Base-by-base conservation (phyloP, 2,113 vertebrate genomes). In the Misgurnus mizolepis region DNA sequence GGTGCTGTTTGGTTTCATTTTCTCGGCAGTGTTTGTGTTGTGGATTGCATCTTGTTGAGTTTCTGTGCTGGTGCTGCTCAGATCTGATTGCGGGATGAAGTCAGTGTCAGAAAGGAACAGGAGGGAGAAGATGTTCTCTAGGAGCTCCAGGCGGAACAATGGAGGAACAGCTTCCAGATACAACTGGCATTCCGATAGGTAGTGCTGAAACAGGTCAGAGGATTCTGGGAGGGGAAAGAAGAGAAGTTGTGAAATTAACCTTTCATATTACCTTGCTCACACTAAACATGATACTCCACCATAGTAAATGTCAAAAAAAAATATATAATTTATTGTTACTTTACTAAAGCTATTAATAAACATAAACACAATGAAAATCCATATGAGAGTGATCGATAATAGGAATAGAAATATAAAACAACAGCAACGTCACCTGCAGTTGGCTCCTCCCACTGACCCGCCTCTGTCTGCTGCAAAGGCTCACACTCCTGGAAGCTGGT, bases 121-220 rank as follows among this genome's bases (percentile, higher is more conserved):
- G 67, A 99, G 93, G 2, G 98, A 99, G 88, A 98, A 99, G 89
- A 99, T 95, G 87, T 99, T 98, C 91, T 99, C 97, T 84, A 99
- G 92, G 78, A 99, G 92, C 87, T 99, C 98, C 87, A 99, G 88
- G 39, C 95, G 95, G 82, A 98, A 89, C 83, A 95, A 89, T 81
- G 91, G 89, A 0, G 97, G 97, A 71, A 97, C 10, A 0, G 91
- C 89, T 82, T 93, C 91, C 86, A 99, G 90, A 80, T 94, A 96
- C 79, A 95, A 92, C 85, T 95, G 95, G 86, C 97, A 98, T 86
- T 95, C 95, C 1, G 85, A 91, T 81, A 97, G 89, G 87, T 94
- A 97, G 62, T 90, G 91, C 86, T 91, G 87, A 88, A 98, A 98
- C 84, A 93, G 76, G 61, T 89, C 50, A 72, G 89, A 89, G 86